phyloP scores from a whole-genome alignment of 2,113 vertebrate genomes.

The Pomatorhinus ruficollis region DNA sequence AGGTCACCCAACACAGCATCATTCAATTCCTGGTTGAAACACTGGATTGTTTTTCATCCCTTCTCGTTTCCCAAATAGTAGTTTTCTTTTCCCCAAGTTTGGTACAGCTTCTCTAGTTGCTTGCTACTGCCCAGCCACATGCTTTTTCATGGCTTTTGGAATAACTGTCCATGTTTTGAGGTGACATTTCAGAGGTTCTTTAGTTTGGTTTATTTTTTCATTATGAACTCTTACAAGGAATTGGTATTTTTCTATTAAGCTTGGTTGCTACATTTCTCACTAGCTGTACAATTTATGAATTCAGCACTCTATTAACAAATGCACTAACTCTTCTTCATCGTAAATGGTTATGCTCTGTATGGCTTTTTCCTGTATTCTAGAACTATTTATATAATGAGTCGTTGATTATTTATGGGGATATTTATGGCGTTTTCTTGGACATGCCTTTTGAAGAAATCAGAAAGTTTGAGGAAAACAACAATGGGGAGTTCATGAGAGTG shows the following conservation, averaged over 20 bases:
- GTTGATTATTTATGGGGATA: constrained; percentile 22
- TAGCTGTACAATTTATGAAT: background rate
- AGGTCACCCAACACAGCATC: background rate
- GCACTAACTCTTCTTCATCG: background rate
- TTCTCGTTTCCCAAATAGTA: background rate
- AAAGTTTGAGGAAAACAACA: background rate
- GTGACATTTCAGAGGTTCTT: background rate
- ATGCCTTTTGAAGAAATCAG: background rate
- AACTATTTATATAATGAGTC: constrained; percentile 11
- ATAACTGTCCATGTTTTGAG: background rate
- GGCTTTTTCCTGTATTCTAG: background rate
- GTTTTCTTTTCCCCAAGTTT: background rate
- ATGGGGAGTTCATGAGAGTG: background rate
- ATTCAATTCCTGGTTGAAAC: background rate
- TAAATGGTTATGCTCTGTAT: background rate
- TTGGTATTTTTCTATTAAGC: background rate
- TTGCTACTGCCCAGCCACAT: rapidly evolving
- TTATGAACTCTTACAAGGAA: background rate
- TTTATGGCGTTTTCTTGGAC: constrained; percentile 32
- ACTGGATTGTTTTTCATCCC: background rate
- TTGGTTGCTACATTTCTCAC: background rate
- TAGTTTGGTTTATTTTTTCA: background rate
- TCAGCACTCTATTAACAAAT: background rate
- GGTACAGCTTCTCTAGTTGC: background rate
- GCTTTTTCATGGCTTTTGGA: background rate